These are phyloP conservation scores for Zaprionus kolodkinae DNA, from an alignment of 1,140 invertebrate species.

Conservation along the genomic window DNA sequence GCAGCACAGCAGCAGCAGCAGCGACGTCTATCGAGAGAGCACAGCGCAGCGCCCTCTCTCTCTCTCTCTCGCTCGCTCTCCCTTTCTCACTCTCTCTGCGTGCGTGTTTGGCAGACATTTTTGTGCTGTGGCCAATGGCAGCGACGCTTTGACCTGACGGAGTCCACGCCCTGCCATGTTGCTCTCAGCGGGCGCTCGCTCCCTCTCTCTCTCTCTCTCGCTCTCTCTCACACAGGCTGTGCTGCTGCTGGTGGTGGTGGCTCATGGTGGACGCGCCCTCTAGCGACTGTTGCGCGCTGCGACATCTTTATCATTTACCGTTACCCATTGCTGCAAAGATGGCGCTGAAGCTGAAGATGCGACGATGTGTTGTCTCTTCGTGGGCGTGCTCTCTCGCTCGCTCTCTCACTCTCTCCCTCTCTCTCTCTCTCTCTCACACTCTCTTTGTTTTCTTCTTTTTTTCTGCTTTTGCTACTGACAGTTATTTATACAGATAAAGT, in stretches of 20 bases:
- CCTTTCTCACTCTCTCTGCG: neutral
- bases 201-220: constrained; percentile 37
- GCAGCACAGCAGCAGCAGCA: too few species aligned
- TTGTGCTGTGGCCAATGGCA: constrained; percentile 48
- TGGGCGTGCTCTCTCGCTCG: constrained; percentile 23
- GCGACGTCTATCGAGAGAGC: constrained; percentile 15
- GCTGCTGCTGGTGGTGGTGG: constrained; percentile 39
- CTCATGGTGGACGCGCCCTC: constrained; percentile 46
- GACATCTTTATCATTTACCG: constrained; percentile 55
- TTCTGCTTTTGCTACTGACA: constrained; percentile 58
- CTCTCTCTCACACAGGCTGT: constrained; percentile 1
- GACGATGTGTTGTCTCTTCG: constrained; percentile 21
- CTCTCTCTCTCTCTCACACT: constrained; percentile 13
- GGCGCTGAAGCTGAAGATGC: constrained; percentile 46
- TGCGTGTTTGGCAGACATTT: constrained; percentile 49
- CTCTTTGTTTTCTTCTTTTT: constrained; percentile 31
- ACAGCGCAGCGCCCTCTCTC: neutral
- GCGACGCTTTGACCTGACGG: neutral
- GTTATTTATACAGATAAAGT: constrained; percentile 83
- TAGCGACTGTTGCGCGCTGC: constrained; percentile 25
- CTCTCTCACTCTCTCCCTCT: constrained; percentile 5
- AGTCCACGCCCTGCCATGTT: constrained; percentile 45
- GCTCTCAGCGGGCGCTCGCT: constrained; percentile 30
- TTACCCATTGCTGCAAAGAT: constrained; percentile 62
- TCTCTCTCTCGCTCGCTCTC: neutral